Base-by-base conservation (phyloP, 2,113 vertebrate genomes). In the Pseudonaja textilis region DNA sequence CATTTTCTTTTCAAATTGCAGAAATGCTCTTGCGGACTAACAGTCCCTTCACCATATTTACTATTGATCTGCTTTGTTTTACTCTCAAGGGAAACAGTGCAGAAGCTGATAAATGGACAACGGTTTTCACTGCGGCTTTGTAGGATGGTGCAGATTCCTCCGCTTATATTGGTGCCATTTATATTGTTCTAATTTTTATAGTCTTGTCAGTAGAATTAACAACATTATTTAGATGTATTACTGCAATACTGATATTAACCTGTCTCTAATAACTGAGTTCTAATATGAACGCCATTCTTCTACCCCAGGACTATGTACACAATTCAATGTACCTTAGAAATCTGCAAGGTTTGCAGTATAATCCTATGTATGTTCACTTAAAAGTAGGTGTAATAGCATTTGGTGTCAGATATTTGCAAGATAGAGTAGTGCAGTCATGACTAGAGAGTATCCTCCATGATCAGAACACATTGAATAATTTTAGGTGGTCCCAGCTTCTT, bases 1-100 rank as follows among this genome's bases (percentile, higher is more conserved):
- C 94, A 95, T 96, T 96, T 96, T 93, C 96, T 90, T 96, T 96
- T 96, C 96, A 96, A 97, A 96, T 96, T 95, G 95, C 94, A 95
- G 94, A 93, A 90, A 94, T 95, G 94, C 96, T 95, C 93, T 95
- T 94, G 95, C 93, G 95, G 95, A 97, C 95, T 94, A 96, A 92
- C 93, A 96, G 95, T 95, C 90, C 92, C 91, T 87, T 95, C 95
- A 97, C 93, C 0, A 91, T 96, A 91, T 74, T 34, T 94, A 42
- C 94, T 96, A 96, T 93, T 87, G 92, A 93, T 93, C 85, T 95
- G 95, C 96, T 96, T 96, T 92, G 87, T 93, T 54, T 92, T 96
- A 94, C 93, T 96, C 1, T 0, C 94, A 81, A 93, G 91, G 93
- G 55, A 1, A 90, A 89, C 26, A 25, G 87, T 7, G 7, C n/a